Percentiles rank a stretch among this genome's conserved stretches.
Evolutionary conservation across 2,888 invertebrate genomes (phyloP).

Genomic region (Mechanitis mazaeus): DNA sequence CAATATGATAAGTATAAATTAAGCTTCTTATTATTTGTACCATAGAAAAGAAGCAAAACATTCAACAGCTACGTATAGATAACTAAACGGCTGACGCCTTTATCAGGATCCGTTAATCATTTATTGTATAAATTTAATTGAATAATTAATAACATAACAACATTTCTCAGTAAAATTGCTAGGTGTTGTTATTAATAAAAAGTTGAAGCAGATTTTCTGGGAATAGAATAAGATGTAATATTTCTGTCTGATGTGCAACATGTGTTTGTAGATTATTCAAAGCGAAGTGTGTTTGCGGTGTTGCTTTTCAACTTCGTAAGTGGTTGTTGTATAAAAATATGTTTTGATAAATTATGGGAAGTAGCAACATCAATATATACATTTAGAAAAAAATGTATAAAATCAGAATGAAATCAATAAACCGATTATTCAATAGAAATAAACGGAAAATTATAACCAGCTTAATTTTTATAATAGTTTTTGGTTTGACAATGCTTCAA

Average conservation of each 20-base stretch:
- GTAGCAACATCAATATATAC: too few species aligned
- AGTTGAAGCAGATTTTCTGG: too few species aligned
- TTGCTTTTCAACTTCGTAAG: too few species aligned
- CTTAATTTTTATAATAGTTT: neutral
- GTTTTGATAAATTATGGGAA: neutral
- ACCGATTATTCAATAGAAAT: neutral
- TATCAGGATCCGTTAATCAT: neutral
- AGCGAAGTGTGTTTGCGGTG: neutral
- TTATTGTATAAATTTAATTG: neutral
- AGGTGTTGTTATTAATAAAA: too few species aligned
- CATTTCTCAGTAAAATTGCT: too few species aligned
- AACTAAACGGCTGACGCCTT: conserved; percentile 3
- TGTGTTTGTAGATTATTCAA: neutral
- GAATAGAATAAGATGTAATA: too few species aligned
- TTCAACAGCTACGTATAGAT: conserved; percentile 3
- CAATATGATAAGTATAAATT: neutral
- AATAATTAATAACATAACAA: too few species aligned
- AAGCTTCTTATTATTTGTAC: neutral
- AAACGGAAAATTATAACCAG: neutral
- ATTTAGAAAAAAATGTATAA: neutral
- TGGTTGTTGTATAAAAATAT: too few species aligned
- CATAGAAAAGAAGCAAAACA: neutral
- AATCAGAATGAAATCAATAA: neutral
- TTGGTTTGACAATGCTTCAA: neutral
- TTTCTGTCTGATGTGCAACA: neutral